A percentile compares a stretch with the other conserved stretches of the same genome.
phyloP scores from a whole-genome alignment of 2,113 vertebrate genomes.

The Herpailurus yagouaroundi region DNA sequence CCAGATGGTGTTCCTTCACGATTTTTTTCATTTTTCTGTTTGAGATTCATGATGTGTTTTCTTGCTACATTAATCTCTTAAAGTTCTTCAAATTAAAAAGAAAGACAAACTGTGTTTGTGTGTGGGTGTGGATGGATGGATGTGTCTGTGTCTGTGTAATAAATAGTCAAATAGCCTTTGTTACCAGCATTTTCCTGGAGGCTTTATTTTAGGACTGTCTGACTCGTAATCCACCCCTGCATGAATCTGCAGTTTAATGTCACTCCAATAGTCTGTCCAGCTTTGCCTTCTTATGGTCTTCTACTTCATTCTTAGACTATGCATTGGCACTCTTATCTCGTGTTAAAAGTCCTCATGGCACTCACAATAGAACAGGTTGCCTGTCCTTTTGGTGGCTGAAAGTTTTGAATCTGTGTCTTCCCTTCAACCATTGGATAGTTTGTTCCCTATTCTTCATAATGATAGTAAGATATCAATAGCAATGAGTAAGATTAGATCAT shows the following conservation, averaged over 20 bases:
- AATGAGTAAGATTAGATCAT: background rate
- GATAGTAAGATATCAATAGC: background rate
- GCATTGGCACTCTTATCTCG: background rate
- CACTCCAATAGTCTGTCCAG: background rate
- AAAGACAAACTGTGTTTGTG: background rate
- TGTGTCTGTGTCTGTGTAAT: background rate
- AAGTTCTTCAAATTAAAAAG: background rate
- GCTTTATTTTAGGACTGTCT: background rate
- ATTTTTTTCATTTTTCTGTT: background rate
- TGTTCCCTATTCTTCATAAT: background rate
- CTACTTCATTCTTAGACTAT: background rate
- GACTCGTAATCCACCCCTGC: background rate
- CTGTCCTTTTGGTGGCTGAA: background rate
- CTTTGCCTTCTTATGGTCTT: background rate
- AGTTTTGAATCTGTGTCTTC: background rate
- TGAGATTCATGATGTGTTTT: background rate
- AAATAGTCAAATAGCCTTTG: background rate
- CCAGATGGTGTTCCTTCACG: constrained; percentile 1
- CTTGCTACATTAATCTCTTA: background rate
- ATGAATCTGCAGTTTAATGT: background rate
- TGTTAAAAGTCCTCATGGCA: background rate
- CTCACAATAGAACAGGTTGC: background rate
- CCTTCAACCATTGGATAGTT: background rate
- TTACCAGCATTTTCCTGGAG: background rate
- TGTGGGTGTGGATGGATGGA: background rate